Evolutionary conservation across 1,140 invertebrate species (phyloP).

Genomic region (Camponotus pennsylvanicus): DNA sequence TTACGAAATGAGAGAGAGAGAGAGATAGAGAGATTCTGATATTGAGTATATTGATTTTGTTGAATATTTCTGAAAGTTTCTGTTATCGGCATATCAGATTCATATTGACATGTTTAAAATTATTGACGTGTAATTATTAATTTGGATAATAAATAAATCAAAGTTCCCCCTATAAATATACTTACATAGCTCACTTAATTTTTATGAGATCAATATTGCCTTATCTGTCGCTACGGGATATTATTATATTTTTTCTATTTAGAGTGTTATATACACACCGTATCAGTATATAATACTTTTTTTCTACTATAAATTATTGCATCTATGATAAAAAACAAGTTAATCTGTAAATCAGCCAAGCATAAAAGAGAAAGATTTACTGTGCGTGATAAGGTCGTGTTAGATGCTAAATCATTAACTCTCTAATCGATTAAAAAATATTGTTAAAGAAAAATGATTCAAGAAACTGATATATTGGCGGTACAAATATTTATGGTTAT

Average conservation of each 20-base stretch:
- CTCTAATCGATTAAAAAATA: slow-evolving; percentile 14
- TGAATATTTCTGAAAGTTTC: not conserved
- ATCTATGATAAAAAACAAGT: not conserved
- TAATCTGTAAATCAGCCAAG: slow-evolving; percentile 30
- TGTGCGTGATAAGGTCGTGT: slow-evolving; percentile 1
- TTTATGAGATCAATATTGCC: not conserved
- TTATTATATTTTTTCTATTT: slow-evolving; percentile 23
- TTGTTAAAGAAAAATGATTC: slow-evolving; percentile 30
- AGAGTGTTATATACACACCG: not conserved
- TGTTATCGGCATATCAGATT: not conserved
- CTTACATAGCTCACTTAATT: slow-evolving; percentile 3
- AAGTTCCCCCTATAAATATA: not conserved
- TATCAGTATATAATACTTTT: slow-evolving; percentile 8
- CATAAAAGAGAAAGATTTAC: not conserved
- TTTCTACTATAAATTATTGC: not conserved
- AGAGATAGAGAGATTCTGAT: not conserved
- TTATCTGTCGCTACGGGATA: not conserved
- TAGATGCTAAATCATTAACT: not conserved
- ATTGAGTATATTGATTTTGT: not conserved
- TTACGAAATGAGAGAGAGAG: not conserved
- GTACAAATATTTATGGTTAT: slow-evolving; percentile 16
- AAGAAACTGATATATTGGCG: not conserved
- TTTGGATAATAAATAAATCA: slow-evolving; percentile 35
- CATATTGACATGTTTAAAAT: not conserved
- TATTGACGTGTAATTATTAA: slow-evolving; percentile 9